Evolutionary conservation across 2,113 vertebrate species (phyloP).

Genomic region (Dunckerocampus dactyliophorus): DNA sequence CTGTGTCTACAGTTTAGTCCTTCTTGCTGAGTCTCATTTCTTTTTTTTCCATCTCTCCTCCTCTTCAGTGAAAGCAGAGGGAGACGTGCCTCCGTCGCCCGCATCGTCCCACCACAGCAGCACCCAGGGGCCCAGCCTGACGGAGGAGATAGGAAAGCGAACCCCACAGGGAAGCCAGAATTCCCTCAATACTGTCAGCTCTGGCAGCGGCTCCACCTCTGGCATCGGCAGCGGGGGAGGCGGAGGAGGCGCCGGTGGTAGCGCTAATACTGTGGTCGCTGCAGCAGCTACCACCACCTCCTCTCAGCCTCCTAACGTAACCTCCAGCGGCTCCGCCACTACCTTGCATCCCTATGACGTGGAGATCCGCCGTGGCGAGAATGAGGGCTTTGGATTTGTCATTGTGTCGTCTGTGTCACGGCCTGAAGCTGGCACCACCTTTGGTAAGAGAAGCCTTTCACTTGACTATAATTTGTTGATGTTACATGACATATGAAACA

Average conservation of each 20-base stretch:
- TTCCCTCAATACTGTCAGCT: slow-evolving; percentile 95
- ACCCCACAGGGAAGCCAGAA: slow-evolving; percentile 97
- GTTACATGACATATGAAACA: slow-evolving; percentile 33
- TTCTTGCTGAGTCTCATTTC: slow-evolving; percentile 1
- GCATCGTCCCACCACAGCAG: slow-evolving; percentile 98
- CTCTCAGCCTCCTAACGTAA: slow-evolving; percentile 69
- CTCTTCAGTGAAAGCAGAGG: slow-evolving; percentile 77
- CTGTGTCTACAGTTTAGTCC: slow-evolving; percentile 4
- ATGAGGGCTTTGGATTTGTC: slow-evolving; percentile 95
- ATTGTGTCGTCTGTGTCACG: slow-evolving; percentile 96
- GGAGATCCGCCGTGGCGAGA: slow-evolving; percentile 92
- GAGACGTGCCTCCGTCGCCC: slow-evolving; percentile 89
- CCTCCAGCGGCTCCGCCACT: slow-evolving; percentile 5
- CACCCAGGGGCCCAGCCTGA: slow-evolving; percentile 89
- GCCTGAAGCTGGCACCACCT: slow-evolving; percentile 91
- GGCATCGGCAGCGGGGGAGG: slow-evolving; percentile 83
- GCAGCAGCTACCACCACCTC: slow-evolving; percentile 25
- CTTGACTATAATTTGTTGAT: not conserved
- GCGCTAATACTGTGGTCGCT: slow-evolving; percentile 63
- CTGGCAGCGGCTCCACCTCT: slow-evolving; percentile 89
- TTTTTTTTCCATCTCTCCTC: not conserved
- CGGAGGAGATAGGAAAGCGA: slow-evolving; percentile 85
- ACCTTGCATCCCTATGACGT: slow-evolving; percentile 91
- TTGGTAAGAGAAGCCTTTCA: slow-evolving; percentile 78
- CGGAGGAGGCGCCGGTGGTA: slow-evolving; percentile 70